These are phyloP conservation scores for Nematopogon swammerdamellus DNA, from an alignment of 2,888 invertebrate genomes.

Conservation along the genomic window DNA sequence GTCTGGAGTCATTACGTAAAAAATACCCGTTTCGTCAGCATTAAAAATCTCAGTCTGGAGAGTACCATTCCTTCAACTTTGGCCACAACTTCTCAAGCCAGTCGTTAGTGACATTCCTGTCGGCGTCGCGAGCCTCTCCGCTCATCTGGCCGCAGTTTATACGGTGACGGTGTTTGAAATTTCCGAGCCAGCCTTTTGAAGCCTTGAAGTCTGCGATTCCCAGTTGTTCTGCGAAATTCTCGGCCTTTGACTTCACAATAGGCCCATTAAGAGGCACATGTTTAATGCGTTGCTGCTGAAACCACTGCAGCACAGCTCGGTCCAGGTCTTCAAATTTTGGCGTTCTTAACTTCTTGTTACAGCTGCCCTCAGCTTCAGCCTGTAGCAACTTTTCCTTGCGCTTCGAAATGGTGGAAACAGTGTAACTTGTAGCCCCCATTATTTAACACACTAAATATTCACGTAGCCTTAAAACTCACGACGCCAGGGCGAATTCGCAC, in stretches of 20 bases:
- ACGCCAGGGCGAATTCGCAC: too few species aligned
- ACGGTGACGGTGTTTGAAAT: conserved; percentile 13
- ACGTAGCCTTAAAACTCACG: too few species aligned
- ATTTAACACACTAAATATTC: too few species aligned
- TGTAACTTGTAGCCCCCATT: too few species aligned
- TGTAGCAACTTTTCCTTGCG: conserved; percentile 16
- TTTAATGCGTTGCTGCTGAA: conserved; percentile 16
- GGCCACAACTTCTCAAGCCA: conserved; percentile 16
- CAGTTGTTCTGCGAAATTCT: conserved; percentile 16
- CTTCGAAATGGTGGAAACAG: conserved; percentile 17
- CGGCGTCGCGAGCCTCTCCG: conserved; percentile 5
- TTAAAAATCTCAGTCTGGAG: conserved; percentile 16
- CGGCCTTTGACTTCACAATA: conserved; percentile 11
- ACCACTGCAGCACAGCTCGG: conserved; percentile 16
- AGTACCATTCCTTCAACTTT: conserved; percentile 13
- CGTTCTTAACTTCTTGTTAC: conserved; percentile 17
- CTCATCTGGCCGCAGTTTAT: conserved; percentile 6
- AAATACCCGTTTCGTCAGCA: conserved; percentile 19
- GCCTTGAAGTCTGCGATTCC: conserved; percentile 16
- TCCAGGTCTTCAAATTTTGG: conserved; percentile 17
- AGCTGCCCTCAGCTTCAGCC: conserved; percentile 14
- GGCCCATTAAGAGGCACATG: conserved; percentile 17
- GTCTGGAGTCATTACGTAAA: conserved; percentile 17
- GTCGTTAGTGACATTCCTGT: conserved; percentile 7
- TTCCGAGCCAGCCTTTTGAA: conserved; percentile 18